phyloP scores from a whole-genome alignment of 2,113 vertebrate genomes.

The Ailuropoda melanoleuca region DNA sequence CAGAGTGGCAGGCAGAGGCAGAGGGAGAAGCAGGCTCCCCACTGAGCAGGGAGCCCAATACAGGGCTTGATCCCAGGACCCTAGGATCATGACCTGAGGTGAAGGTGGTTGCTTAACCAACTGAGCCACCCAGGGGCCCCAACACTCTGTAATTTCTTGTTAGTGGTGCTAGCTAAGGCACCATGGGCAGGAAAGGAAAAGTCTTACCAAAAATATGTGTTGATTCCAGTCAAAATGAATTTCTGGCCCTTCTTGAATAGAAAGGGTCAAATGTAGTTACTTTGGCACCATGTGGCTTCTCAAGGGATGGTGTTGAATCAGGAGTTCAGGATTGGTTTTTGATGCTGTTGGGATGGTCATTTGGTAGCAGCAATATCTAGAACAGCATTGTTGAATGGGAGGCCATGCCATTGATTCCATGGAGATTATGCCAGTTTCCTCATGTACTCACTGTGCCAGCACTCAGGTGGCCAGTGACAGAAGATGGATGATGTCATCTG shows the following conservation, averaged over 20 bases:
- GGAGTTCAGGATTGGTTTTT: not conserved
- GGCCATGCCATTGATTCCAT: not conserved
- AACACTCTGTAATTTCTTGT: not conserved
- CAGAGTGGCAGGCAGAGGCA: too few relatives aligned
- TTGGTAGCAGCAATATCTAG: not conserved
- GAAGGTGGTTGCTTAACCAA: too few relatives aligned
- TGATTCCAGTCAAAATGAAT: not conserved
- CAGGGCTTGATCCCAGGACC: too few relatives aligned
- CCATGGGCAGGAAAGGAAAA: not conserved
- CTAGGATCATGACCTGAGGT: too few relatives aligned
- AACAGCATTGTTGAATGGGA: not conserved
- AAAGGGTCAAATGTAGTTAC: not conserved
- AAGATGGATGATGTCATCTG: not conserved
- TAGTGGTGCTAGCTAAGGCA: not conserved
- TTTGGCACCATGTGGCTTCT: not conserved
- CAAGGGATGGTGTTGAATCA: not conserved
- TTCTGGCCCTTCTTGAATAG: not conserved
- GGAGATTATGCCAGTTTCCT: not conserved
- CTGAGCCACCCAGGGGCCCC: too few relatives aligned
- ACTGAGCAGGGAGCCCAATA: too few relatives aligned
- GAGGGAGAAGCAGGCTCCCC: too few relatives aligned
- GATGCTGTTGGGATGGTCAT: not conserved
- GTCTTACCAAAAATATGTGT: not conserved
- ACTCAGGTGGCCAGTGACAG: not conserved
- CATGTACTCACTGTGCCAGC: not conserved